These are phyloP conservation scores for Tolmerus cingulatus DNA, from an alignment of 2,888 invertebrate species.

Conservation along the genomic window DNA sequence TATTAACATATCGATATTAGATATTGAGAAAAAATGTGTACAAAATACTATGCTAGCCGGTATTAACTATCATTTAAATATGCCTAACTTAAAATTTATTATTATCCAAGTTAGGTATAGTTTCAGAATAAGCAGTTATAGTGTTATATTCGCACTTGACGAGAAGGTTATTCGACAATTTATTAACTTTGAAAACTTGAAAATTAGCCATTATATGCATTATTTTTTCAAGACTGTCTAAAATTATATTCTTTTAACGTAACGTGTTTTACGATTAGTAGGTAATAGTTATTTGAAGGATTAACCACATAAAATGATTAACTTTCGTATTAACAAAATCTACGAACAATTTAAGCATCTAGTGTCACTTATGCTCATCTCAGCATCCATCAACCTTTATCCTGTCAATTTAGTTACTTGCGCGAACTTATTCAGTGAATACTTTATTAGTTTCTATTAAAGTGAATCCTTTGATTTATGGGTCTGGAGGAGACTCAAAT, in stretches of 20 bases:
- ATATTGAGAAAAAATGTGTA: no score
- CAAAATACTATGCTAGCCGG: no score
- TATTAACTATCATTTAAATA: no score
- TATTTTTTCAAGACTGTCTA: no score
- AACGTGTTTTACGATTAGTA: not conserved
- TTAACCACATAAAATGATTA: not conserved
- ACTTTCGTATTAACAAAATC: not conserved
- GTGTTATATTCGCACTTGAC: no score
- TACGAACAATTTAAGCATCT: not conserved
- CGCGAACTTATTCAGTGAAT: conserved; percentile 12
- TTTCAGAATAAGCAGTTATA: no score
- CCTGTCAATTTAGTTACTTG: conserved; percentile 3
- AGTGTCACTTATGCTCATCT: not conserved
- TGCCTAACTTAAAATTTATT: no score
- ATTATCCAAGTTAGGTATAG: no score
- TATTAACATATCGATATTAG: no score
- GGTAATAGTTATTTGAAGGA: not conserved
- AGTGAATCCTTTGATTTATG: conserved; percentile 31
- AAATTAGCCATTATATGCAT: no score
- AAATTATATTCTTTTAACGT: not conserved
- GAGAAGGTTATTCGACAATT: no score
- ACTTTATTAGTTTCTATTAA: conserved; percentile 32
- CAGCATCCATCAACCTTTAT: not conserved
- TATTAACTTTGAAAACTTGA: no score
- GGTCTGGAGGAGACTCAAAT: conserved; percentile 18